Evolutionary conservation across 2,113 vertebrate genomes (phyloP).

Genomic region (Serinus canaria): DNA sequence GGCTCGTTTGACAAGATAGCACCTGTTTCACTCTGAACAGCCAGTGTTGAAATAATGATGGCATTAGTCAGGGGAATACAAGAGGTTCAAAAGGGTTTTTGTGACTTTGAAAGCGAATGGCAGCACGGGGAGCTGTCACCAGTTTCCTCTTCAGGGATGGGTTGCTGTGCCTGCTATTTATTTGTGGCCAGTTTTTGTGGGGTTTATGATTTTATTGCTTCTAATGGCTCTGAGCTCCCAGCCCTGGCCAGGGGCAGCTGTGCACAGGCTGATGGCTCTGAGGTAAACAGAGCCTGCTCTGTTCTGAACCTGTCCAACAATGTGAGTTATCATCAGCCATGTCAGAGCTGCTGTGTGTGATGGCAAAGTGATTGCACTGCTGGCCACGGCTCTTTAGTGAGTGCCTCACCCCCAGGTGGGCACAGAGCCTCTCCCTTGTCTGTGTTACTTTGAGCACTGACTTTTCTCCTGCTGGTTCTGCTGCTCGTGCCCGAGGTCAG

Average conservation of each 20-base stretch:
- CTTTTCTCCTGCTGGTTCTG: neutral
- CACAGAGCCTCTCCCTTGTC: neutral
- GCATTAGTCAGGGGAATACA: constrained; percentile 27
- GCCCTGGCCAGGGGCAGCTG: neutral
- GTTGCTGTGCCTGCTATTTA: neutral
- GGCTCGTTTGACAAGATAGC: constrained; percentile 42
- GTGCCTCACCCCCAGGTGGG: neutral
- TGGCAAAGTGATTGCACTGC: neutral
- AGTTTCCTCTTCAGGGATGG: neutral
- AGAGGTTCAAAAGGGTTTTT: constrained; percentile 16
- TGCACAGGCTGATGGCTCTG: neutral
- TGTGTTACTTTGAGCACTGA: accelerated
- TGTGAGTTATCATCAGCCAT: neutral
- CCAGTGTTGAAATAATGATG: constrained; percentile 41
- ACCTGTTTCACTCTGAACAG: constrained; percentile 45
- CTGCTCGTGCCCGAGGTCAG: neutral
- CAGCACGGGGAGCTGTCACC: neutral
- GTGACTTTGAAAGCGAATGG: constrained; percentile 42
- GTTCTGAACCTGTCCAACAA: neutral
- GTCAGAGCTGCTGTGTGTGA: neutral
- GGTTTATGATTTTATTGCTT: constrained; percentile 7
- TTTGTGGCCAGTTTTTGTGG: neutral
- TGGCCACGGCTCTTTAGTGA: neutral
- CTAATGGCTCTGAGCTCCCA: neutral
- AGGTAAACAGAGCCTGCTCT: neutral